These are phyloP conservation scores for Diadophis punctatus DNA, from an alignment of 2,113 vertebrate species.

Conservation along the genomic window DNA sequence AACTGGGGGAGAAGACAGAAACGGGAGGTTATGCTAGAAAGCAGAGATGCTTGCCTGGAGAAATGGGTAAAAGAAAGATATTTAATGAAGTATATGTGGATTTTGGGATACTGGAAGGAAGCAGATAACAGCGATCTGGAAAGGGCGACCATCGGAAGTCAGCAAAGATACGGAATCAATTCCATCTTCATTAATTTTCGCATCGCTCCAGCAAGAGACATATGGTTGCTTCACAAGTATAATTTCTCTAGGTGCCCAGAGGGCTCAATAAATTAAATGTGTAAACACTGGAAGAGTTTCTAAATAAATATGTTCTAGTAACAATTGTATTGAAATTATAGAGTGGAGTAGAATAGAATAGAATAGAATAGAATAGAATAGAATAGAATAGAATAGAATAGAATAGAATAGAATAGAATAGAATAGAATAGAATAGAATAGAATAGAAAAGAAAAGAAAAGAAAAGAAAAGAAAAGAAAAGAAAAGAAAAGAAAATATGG, in stretches of 20 bases:
- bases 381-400: no score
- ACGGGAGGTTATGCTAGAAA: not conserved
- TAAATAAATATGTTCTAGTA: not conserved
- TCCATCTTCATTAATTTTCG: not conserved
- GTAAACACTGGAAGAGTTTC: not conserved
- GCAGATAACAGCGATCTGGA: not conserved
- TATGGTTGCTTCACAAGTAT: not conserved
- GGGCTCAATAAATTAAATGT: not conserved
- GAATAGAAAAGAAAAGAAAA: no score
- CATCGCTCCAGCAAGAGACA: not conserved
- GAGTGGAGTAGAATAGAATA: no score
- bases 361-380: no score
- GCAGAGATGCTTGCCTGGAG: not conserved
- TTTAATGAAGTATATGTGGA: not conserved
- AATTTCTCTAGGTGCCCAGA: not conserved
- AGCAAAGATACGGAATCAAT: not conserved
- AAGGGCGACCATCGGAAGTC: not conserved
- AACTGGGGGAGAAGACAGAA: not conserved
- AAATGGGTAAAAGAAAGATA: no score
- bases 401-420: no score
- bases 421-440: no score
- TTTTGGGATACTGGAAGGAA: not conserved
- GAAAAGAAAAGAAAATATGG: no score
- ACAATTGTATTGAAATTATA: not conserved
- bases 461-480: accelerated